Percentiles rank a stretch among this genome's conserved stretches.
Evolutionary conservation across 2,888 invertebrate species (phyloP).

Genomic region (Troides helena): DNA sequence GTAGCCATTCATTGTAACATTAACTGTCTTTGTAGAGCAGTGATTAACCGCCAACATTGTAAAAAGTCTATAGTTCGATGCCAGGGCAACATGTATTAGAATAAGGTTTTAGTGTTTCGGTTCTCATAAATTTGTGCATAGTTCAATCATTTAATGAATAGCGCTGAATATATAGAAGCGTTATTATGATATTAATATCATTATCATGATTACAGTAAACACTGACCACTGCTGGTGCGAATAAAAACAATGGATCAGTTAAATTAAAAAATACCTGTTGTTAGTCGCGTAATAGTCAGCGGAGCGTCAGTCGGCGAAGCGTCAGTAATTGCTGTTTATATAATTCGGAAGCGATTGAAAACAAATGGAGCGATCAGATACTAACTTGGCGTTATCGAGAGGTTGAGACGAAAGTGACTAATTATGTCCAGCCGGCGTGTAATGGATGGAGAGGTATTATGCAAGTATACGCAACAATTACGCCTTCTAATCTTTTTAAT

Average conservation of each 20-base stretch:
- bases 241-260: background rate
- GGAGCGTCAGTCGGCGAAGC: constrained; percentile 1
- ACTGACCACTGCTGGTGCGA: background rate
- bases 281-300: background rate
- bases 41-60: too few relatives aligned
- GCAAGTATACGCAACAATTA: constrained; percentile 53
- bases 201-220: too few relatives aligned
- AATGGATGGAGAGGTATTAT: constrained; percentile 40
- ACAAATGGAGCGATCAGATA: constrained; percentile 34
- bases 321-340: constrained; percentile 23
- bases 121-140: background rate
- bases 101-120: too few relatives aligned
- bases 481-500: constrained; percentile 34
- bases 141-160: background rate
- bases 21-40: too few relatives aligned
- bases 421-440: constrained; percentile 38
- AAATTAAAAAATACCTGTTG: background rate
- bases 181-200: background rate
- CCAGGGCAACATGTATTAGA: too few relatives aligned
- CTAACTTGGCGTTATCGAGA: constrained; percentile 27
- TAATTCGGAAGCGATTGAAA: constrained; percentile 24
- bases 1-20: too few relatives aligned
- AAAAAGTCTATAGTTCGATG: too few relatives aligned
- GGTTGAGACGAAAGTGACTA: constrained; percentile 36
- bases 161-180: background rate